Base-by-base conservation (phyloP, 2,888 invertebrate genomes). In the Dione vanillae region DNA sequence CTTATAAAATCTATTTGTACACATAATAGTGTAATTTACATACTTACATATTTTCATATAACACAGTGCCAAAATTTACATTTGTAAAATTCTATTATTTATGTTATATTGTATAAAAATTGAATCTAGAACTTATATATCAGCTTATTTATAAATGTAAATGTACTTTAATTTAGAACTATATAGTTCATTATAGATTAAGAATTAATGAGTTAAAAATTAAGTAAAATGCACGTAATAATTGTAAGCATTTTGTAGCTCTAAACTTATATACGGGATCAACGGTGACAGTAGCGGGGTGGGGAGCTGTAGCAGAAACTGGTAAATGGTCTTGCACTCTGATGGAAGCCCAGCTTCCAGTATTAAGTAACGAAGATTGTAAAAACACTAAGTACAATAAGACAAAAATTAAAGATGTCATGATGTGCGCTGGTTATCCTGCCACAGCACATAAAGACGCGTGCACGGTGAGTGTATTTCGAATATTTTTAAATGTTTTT, bases 391-490 rank as follows among this genome's bases (percentile, higher is more conserved):
- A 96, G 77, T 98, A 98, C 85, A 96, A 96, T 59, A 94, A 95
- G 9, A 95, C 96, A 67, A 97, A 97, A 95, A 98, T 98, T 75
- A 96, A 96, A 14, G 96, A 97, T 75, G 97, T 97, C 79, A 98
- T 98, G 98, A 89, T 97, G 92, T 97, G 97, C 81, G 97, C 97
- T 14, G 97, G 97, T 0, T 97, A 95, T 84, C 95, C 95, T 0
- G 94, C 95, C 54, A 94, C 92, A 0, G 97, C 97, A 9, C 94
- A 95, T 82, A 96, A 95, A 79, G 97, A 97, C 83, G 96, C 97
- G 14, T 97, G 97, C 81, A 97, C 97, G 91, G 97, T 97, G 86
- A 85, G 84, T 79, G 41, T 47, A 14, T 35, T 27, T 27, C 5
- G 27, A 27, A 27, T 5, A 27, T 27, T 27, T 27, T 27, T 27